Evolutionary conservation across 1,140 invertebrate species (phyloP).

Genomic region (Eubasilissa regina): DNA sequence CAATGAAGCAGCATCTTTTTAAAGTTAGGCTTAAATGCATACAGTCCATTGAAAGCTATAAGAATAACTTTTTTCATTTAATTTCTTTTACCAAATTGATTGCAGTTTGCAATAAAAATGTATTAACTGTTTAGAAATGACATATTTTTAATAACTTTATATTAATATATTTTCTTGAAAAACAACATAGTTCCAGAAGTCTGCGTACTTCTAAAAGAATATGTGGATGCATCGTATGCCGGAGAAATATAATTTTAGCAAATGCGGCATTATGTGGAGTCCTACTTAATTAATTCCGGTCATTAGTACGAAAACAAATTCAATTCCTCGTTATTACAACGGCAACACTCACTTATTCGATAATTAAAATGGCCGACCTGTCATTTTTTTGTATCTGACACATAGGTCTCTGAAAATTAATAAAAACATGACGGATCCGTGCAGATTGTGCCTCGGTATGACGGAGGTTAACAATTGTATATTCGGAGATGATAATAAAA

Average conservation of each 20-base stretch:
- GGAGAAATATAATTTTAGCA: not conserved
- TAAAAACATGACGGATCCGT: constrained; percentile 64
- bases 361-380: constrained; percentile 51
- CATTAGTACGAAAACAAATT: not conserved
- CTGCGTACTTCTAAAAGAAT: too few relatives aligned
- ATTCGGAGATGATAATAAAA: constrained; percentile 68
- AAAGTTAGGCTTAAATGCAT: too few relatives aligned
- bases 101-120: too few relatives aligned
- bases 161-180: too few relatives aligned
- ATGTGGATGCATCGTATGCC: not conserved
- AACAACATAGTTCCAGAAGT: too few relatives aligned
- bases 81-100: too few relatives aligned
- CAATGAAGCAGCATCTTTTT: too few relatives aligned
- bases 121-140: too few relatives aligned
- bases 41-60: not conserved
- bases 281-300: not conserved
- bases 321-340: not conserved
- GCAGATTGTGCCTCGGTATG: constrained; percentile 68
- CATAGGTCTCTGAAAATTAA: constrained; percentile 15
- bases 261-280: not conserved
- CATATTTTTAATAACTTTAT: too few relatives aligned
- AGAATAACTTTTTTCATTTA: too few relatives aligned
- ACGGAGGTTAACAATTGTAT: constrained; percentile 68
- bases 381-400: constrained; percentile 46
- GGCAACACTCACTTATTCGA: constrained; percentile 11